Evolutionary conservation across 2,888 invertebrate genomes (phyloP).

Genomic region (Callinectes sapidus): DNA sequence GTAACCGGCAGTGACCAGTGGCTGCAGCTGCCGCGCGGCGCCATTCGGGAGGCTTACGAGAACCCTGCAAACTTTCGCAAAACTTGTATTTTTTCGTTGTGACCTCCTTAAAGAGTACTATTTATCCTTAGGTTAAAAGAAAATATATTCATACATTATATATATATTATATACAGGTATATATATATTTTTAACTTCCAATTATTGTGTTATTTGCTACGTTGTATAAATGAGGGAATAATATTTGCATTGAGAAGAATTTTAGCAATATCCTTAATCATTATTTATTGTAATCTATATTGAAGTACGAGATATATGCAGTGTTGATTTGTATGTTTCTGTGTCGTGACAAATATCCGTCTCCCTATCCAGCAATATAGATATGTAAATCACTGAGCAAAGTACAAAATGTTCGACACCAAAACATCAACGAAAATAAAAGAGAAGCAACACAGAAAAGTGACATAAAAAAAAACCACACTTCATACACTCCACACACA

Average conservation of each 20-base stretch:
- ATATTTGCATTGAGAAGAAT: background rate
- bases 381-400: background rate
- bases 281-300: too few relatives aligned
- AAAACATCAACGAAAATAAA: background rate
- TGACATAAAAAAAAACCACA: background rate
- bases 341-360: too few relatives aligned
- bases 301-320: too few relatives aligned
- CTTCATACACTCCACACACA: background rate
- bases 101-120: background rate
- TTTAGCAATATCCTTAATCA: background rate
- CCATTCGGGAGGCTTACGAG: background rate
- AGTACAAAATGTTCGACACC: background rate
- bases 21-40: background rate
- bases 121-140: too few relatives aligned
- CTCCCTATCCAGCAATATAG: too few relatives aligned
- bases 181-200: too few relatives aligned
- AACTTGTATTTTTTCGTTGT: background rate
- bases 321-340: too few relatives aligned
- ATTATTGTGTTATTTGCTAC: background rate
- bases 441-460: background rate
- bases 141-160: too few relatives aligned
- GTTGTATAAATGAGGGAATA: background rate
- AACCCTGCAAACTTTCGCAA: background rate
- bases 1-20: background rate
- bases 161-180: too few relatives aligned